Conservation (phyloP, 2,888 invertebrate species). For the Torymus tubicola region DNA sequence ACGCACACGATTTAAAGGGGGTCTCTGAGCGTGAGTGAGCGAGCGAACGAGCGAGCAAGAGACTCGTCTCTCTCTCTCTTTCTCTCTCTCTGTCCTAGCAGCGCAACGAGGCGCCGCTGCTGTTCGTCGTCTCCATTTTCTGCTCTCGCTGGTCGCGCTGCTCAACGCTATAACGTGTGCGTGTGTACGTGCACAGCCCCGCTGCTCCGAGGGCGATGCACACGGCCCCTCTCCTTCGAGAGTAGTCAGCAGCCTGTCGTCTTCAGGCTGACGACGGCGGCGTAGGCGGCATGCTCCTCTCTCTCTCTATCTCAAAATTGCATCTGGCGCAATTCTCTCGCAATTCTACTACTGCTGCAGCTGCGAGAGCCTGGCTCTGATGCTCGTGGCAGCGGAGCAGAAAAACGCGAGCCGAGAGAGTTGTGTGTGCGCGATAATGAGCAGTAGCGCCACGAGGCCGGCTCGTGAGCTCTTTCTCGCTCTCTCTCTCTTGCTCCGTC, state of each 20-base stretch:
- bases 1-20: slow-evolving; percentile 51
- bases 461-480: slow-evolving; percentile 64
- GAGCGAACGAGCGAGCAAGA: slow-evolving; percentile 19
- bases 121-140: slow-evolving; percentile 71
- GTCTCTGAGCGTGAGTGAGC: slow-evolving; percentile 15
- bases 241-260: too few relatives aligned
- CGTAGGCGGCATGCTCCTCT: slow-evolving; percentile 20
- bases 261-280: background rate
- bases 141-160: slow-evolving; percentile 45
- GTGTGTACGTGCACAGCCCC: too few relatives aligned
- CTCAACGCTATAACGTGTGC: too few relatives aligned
- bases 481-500: slow-evolving; percentile 62
- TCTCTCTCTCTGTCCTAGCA: slow-evolving; percentile 35
- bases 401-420: background rate
- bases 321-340: background rate
- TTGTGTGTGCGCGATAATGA: background rate
- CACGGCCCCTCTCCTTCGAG: slow-evolving; percentile 28
- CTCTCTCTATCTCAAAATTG: background rate
- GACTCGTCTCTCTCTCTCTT: background rate
- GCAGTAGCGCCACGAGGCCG: slow-evolving; percentile 70
- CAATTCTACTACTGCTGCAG: background rate
- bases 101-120: slow-evolving; percentile 13
- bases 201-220: slow-evolving; percentile 32
- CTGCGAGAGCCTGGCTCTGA: background rate
- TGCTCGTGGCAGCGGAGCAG: too few relatives aligned